Evolutionary conservation across 2,888 invertebrate genomes (phyloP), one percentile per base, ranked within the genome.

Genomic region (Caenorhabditis sp.): DNA sequence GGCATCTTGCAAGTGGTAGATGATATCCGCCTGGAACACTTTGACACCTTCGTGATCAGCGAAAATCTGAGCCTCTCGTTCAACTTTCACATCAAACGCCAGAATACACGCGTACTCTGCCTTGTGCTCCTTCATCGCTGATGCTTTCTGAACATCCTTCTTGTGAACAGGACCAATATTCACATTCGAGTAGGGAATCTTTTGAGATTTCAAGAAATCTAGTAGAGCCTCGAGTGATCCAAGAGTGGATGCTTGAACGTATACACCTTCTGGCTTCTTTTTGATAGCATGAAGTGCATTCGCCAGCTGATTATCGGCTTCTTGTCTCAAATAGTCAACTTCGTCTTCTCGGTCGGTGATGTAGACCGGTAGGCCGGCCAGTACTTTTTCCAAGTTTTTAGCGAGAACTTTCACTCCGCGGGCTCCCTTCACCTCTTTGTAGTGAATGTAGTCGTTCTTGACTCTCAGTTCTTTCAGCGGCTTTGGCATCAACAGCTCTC

Each of bases 101-200:
- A 99, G 94, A 92, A 99, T 98, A 80, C 96, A 96, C 66, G 99
- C 98, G 93, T 95, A 90, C 95, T 96, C 96, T 81, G 96, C 95
- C 92, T 98, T 98, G 93, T 98, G 97, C 93, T 99, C 98, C 94
- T 99, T 94, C 99, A 99, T 99, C 88, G 96, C 96, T n/a, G 98
- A 98, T 24, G 98, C 98, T 93, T 97, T 98, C 96, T 98, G 98
- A 56, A 99, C 97, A 94, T 99, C 99, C 93, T 96, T 96, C 93
- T 97, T 98, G 90, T 98, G 99, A 73, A 99, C 98, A 38, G 99
- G 99, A 16, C 99, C 99, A 93, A 99, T 99, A 91, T 98, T 96
- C 92, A 99, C 98, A 76, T 97, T 97, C 59, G 97, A 96, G 93
- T 97, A 98, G 96, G 98, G 97, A 93, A 98, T 97, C 93, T 96